Percentiles rank a stretch among this genome's conserved stretches.
These are phyloP conservation scores for Dermatemys mawii DNA, from an alignment of 2,113 vertebrate species.

Conservation along the genomic window DNA sequence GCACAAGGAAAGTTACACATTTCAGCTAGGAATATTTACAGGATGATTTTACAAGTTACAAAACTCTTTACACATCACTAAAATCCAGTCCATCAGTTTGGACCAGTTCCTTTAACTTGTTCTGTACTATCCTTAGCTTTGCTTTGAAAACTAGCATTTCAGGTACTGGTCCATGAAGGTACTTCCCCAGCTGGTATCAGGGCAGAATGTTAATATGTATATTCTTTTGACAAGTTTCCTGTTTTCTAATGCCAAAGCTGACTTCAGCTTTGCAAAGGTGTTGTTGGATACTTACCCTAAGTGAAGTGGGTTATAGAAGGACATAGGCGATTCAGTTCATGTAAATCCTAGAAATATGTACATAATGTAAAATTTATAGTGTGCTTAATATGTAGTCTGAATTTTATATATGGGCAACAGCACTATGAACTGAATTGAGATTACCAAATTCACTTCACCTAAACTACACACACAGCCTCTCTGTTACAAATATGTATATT, in stretches of 20 bases:
- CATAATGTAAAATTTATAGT: not conserved
- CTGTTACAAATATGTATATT: not conserved
- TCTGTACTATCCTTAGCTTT: not conserved
- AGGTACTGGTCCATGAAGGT: not conserved
- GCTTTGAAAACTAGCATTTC: not conserved
- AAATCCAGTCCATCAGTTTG: not conserved
- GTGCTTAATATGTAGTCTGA: not conserved
- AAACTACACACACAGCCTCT: not conserved
- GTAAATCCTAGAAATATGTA: not conserved
- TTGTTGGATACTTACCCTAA: not conserved
- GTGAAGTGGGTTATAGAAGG: not conserved
- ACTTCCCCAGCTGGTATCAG: not conserved
- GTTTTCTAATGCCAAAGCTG: not conserved
- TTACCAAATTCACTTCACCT: not conserved
- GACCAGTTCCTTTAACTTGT: not conserved
- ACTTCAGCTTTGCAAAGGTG: not conserved
- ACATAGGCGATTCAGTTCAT: not conserved
- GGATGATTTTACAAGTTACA: not conserved
- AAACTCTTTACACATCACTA: not conserved
- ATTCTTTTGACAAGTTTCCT: not conserved
- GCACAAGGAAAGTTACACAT: not conserved
- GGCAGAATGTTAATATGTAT: not conserved
- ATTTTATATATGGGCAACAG: not conserved
- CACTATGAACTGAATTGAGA: not conserved
- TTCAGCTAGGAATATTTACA: not conserved